These are phyloP conservation scores for Sussaba pulchella DNA, from an alignment of 2,888 invertebrate genomes.

Conservation along the genomic window DNA sequence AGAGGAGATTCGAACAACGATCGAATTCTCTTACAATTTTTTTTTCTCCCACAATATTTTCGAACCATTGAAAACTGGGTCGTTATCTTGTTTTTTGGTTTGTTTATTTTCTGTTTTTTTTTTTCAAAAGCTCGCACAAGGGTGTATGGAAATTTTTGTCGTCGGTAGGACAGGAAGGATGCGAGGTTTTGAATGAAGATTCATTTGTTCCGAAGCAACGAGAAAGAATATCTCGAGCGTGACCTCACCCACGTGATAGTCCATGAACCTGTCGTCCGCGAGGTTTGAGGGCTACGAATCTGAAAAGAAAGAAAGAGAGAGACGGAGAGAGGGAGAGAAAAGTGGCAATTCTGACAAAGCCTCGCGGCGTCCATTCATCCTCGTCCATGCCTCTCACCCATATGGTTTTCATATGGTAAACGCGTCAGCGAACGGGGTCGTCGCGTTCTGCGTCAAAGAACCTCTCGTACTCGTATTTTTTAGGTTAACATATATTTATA, in stretches of 20 bases:
- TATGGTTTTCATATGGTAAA: slow-evolving; percentile 63
- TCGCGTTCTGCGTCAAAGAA: slow-evolving; percentile 41
- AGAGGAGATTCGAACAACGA: slow-evolving; percentile 37
- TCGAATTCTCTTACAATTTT: slow-evolving; percentile 26
- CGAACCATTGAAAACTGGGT: slow-evolving; percentile 35
- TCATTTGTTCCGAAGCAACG: slow-evolving; percentile 72
- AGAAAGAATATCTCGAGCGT: slow-evolving; percentile 60
- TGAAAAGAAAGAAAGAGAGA: too few relatives aligned
- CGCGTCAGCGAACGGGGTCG: slow-evolving; percentile 49
- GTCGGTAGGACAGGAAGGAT: slow-evolving; percentile 55
- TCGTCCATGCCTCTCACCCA: slow-evolving; percentile 45
- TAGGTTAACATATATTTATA: background rate
- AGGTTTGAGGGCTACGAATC: slow-evolving; percentile 26
- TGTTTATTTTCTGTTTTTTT: too few relatives aligned
- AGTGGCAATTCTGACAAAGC: slow-evolving; percentile 63
- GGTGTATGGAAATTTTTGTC: slow-evolving; percentile 59
- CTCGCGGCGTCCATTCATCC: slow-evolving; percentile 59
- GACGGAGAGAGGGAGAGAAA: slow-evolving; percentile 46
- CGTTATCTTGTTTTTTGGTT: too few relatives aligned
- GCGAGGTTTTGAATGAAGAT: slow-evolving; percentile 74
- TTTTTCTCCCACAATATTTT: slow-evolving; percentile 13
- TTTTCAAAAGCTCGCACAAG: slow-evolving; percentile 38
- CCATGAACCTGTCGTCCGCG: slow-evolving; percentile 61
- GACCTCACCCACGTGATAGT: slow-evolving; percentile 53
- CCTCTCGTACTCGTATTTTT: slow-evolving; percentile 40